These are phyloP conservation scores for Lepidocyrtoides sp. DNA, from an alignment of 2,888 invertebrate genomes.

Conservation along the genomic window DNA sequence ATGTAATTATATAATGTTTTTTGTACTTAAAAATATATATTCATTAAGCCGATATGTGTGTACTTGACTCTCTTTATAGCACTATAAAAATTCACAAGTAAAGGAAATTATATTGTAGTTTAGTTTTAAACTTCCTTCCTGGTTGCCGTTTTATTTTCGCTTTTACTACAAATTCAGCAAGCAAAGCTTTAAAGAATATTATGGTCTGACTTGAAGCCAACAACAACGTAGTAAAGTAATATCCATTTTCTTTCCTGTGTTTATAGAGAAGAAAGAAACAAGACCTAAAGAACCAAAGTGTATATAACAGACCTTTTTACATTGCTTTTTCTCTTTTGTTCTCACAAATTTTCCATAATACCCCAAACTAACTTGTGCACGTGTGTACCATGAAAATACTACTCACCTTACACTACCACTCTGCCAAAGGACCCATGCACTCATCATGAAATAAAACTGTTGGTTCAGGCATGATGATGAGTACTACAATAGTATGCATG, in stretches of 20 bases:
- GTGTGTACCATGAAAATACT: not conserved
- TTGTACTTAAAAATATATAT: not conserved
- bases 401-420: too few relatives aligned
- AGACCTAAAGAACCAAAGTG: too few relatives aligned
- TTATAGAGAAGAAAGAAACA: too few relatives aligned
- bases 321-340: not conserved
- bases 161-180: not conserved
- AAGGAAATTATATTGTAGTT: constrained; percentile 36
- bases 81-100: not conserved
- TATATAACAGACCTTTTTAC: not conserved
- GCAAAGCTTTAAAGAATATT: not conserved
- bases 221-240: too few relatives aligned
- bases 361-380: not conserved
- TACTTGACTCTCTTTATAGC: not conserved
- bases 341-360: not conserved
- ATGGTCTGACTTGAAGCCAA: too few relatives aligned
- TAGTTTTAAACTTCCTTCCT: constrained; percentile 51
- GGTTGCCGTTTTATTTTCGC: constrained; percentile 33
- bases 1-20: constrained; percentile 20
- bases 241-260: too few relatives aligned
- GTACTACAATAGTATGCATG: not conserved
- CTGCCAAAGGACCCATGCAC: too few relatives aligned
- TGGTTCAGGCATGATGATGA: not conserved
- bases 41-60: not conserved
- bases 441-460: too few relatives aligned